Conservation (phyloP, 2,113 vertebrate genomes). For the human region GRCh38 chr7:141434001-141434500, state of each 20-base stretch:
- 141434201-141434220: not conserved
- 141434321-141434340: not conserved
- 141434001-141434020: not conserved
- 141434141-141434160: not conserved
- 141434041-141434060: constrained; percentile 11
- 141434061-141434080: constrained; percentile 15
- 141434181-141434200: not conserved
- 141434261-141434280: not conserved
- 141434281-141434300: not conserved
- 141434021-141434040: not conserved
- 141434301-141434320: not conserved
- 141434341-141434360: not conserved
- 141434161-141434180: not conserved
- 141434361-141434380: not conserved
- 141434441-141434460: not conserved
- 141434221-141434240: not conserved
- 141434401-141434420: not conserved
- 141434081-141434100: not conserved
- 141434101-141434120: not conserved
- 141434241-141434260: not conserved
- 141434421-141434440: not conserved
- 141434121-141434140: not conserved
- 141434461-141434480: not conserved
- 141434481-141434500: not conserved
- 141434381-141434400: not conserved